phyloP scores from a whole-genome alignment of 1,140 invertebrate species.

The Ptiloglossa arizonensis region DNA sequence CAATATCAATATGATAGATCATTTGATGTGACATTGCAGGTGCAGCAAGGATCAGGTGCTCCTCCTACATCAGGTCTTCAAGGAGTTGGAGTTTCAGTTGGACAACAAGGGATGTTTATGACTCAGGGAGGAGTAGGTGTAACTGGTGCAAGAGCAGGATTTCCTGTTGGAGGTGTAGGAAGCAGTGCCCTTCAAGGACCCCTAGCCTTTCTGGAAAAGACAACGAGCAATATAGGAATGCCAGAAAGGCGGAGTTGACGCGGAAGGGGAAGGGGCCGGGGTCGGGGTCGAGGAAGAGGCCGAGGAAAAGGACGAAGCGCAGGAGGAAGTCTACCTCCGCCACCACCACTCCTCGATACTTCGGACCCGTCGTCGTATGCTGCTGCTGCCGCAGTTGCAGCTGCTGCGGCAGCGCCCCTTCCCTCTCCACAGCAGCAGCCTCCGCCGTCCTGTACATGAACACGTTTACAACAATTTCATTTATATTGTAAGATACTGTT shows the following conservation, averaged over 20 bases:
- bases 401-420: conserved; percentile 76
- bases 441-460: conserved; percentile 71
- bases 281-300: conserved; percentile 82
- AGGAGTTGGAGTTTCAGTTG: conserved; percentile 78
- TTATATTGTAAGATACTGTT: conserved; percentile 18
- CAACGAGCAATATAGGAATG: conserved; percentile 88
- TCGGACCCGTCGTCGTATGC: conserved; percentile 78
- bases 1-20: neutral
- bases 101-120: conserved; percentile 79
- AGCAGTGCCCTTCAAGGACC: conserved; percentile 84
- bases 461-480: conserved; percentile 9
- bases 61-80: conserved; percentile 73
- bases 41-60: conserved; percentile 74
- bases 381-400: conserved; percentile 72
- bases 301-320: conserved; percentile 81
- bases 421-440: conserved; percentile 80
- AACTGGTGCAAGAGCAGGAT: conserved; percentile 65
- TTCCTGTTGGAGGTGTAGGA: conserved; percentile 74
- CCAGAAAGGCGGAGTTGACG: conserved; percentile 84
- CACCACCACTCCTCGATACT: conserved; percentile 75
- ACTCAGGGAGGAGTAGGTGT: conserved; percentile 69
- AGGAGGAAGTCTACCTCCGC: conserved; percentile 69
- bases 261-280: conserved; percentile 84
- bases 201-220: conserved; percentile 87
- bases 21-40: conserved; percentile 68